phyloP scores from a whole-genome alignment of 2,113 vertebrate species.

The Lutjanus erythropterus region DNA sequence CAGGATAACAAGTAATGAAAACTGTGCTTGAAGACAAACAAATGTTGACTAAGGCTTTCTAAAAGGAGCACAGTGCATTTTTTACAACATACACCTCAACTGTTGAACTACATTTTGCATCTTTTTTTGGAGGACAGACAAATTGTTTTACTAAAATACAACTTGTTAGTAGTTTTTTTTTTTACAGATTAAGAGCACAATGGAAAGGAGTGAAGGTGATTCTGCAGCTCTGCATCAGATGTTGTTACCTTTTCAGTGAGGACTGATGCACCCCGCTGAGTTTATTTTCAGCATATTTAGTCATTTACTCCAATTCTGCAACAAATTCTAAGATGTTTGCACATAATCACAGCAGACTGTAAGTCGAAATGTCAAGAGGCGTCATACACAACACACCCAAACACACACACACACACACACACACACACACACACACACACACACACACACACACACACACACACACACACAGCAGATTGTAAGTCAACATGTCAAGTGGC shows the following conservation, averaged over 20 bases:
- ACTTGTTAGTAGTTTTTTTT: constrained; percentile 26
- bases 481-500: constrained; percentile 13
- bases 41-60: constrained; percentile 31
- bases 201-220: constrained; percentile 37
- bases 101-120: constrained; percentile 32
- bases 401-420: not conserved
- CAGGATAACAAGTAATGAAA: constrained; percentile 35
- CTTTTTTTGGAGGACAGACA: not conserved
- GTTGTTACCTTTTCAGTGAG: not conserved
- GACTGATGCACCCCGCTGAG: not conserved
- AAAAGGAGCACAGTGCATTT: constrained; percentile 40
- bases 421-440: constrained; percentile 2
- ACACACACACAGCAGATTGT: constrained; percentile 9
- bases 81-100: constrained; percentile 25
- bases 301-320: not conserved
- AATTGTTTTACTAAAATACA: constrained; percentile 30
- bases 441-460: not conserved
- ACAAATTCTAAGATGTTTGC: constrained; percentile 7
- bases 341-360: constrained; percentile 22
- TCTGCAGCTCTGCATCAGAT: constrained; percentile 11
- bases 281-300: not conserved
- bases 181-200: constrained; percentile 43
- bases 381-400: constrained; percentile 9
- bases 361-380: constrained; percentile 13
- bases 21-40: constrained; percentile 52